These are phyloP conservation scores for Muschampia plurimacula DNA, from an alignment of 2,888 invertebrate species.

Conservation along the genomic window DNA sequence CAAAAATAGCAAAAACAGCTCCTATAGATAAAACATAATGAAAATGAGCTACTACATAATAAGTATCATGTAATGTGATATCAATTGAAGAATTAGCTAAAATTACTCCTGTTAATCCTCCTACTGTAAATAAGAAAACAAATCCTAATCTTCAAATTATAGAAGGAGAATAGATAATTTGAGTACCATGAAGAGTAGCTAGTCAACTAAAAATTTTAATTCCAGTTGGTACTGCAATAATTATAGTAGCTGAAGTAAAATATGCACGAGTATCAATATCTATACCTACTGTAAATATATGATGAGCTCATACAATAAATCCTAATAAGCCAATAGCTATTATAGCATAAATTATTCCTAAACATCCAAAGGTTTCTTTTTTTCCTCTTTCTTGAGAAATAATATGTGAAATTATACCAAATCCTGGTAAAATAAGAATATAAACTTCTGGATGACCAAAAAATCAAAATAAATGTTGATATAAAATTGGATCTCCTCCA, in stretches of 20 bases:
- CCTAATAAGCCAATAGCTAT: conserved; percentile 92
- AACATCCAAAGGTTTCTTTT: conserved; percentile 89
- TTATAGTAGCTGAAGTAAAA: conserved; percentile 93
- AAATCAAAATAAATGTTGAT: conserved; percentile 95
- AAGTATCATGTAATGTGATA: conserved; percentile 92
- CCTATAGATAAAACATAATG: conserved; percentile 93
- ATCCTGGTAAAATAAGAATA: conserved; percentile 93
- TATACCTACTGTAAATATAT: conserved; percentile 94
- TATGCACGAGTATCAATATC: conserved; percentile 94
- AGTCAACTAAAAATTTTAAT: conserved; percentile 93
- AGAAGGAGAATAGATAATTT: conserved; percentile 85
- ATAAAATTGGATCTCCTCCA: conserved; percentile 92
- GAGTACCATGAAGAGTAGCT: conserved; percentile 88
- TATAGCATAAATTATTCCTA: conserved; percentile 95
- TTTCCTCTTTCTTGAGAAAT: conserved; percentile 91
- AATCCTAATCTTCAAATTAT: conserved; percentile 90
- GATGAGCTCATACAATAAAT: conserved; percentile 94
- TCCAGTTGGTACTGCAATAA: conserved; percentile 94
- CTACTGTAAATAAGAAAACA: conserved; percentile 91
- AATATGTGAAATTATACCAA: conserved; percentile 93
- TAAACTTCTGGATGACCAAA: conserved; percentile 96
- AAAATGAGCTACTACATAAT: conserved; percentile 94
- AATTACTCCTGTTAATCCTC: conserved; percentile 89
- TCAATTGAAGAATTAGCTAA: conserved; percentile 92
- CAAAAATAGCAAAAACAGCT: conserved; percentile 61